A percentile compares a stretch with the other conserved stretches of the same genome.
phyloP scores from a whole-genome alignment of 2,888 invertebrate species.

The Drosophila putrida region DNA sequence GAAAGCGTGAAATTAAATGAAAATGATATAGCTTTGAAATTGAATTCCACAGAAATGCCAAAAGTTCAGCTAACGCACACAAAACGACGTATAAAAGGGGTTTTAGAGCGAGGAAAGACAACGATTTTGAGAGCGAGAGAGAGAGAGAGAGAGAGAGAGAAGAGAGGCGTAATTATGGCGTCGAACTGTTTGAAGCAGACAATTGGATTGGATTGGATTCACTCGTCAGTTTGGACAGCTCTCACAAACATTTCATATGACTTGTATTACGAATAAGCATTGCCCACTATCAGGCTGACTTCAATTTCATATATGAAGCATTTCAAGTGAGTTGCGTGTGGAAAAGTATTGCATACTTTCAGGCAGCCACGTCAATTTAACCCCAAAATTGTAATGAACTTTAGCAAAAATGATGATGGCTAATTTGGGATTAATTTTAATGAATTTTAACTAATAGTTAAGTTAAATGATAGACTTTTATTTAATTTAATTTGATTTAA shows the following conservation, averaged over 20 bases:
- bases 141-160: background rate
- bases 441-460: background rate
- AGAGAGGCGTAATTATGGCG: constrained; percentile 33
- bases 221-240: constrained; percentile 14
- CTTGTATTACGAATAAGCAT: constrained; percentile 4
- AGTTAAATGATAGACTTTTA: background rate
- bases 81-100: background rate
- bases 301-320: constrained; percentile 2
- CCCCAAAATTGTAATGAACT: too few relatives aligned
- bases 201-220: constrained; percentile 19
- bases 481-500: background rate
- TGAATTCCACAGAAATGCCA: constrained; percentile 77
- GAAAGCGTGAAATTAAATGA: constrained; percentile 79
- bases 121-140: too few relatives aligned
- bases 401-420: too few relatives aligned
- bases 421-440: background rate
- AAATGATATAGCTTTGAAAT: constrained; percentile 80
- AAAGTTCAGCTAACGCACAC: constrained; percentile 58
- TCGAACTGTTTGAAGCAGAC: constrained; percentile 22
- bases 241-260: constrained; percentile 1
- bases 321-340: background rate
- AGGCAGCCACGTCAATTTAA: background rate
- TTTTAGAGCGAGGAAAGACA: background rate
- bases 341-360: constrained; percentile 39
- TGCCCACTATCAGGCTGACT: constrained; percentile 15